These are phyloP conservation scores for Escarpia spicata DNA, from an alignment of 2,888 invertebrate species.

Conservation along the genomic window DNA sequence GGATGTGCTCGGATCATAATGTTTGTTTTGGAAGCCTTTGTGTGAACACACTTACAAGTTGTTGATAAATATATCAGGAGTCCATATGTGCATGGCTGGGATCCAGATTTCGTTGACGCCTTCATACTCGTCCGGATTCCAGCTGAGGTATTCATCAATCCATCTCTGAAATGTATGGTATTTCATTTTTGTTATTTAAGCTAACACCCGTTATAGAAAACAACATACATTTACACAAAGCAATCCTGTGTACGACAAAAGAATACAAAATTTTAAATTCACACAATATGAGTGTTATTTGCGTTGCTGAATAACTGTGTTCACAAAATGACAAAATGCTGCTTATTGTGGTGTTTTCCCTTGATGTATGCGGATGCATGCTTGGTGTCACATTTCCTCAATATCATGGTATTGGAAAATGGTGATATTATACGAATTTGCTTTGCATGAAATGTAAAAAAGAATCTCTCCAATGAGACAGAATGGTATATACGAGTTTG, in stretches of 20 bases:
- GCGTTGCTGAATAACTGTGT: neutral
- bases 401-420: neutral
- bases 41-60: constrained; percentile 43
- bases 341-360: neutral
- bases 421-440: neutral
- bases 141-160: constrained; percentile 45
- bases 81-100: constrained; percentile 46
- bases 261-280: neutral
- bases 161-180: constrained; percentile 40
- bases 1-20: too few relatives aligned
- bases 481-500: neutral
- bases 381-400: neutral
- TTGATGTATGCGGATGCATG: neutral
- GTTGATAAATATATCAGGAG: constrained; percentile 48
- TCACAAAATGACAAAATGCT: neutral
- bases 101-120: constrained; percentile 44
- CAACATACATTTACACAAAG: neutral
- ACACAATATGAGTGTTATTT: neutral
- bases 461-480: too few relatives aligned
- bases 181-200: neutral
- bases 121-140: constrained; percentile 43
- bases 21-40: neutral
- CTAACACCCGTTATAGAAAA: neutral
- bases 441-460: neutral
- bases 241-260: neutral